A percentile compares a stretch with the other conserved stretches of the same genome.
Conservation (phyloP, 2,888 invertebrate genomes). For the Agrotis puta region DNA sequence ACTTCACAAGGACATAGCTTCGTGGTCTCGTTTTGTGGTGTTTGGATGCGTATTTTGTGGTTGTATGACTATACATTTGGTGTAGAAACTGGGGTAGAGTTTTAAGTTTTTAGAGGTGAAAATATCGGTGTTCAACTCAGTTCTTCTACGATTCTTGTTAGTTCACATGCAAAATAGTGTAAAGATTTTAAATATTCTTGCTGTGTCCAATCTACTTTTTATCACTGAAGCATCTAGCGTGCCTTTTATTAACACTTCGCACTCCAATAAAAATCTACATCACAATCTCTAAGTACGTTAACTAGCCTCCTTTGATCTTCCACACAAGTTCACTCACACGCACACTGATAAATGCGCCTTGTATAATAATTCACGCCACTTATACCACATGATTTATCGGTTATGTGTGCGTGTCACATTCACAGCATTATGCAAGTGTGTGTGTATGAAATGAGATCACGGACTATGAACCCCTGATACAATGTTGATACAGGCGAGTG, state of each 20-base stretch:
- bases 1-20: background rate
- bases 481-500: constrained; percentile 53
- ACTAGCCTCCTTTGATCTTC: constrained; percentile 59
- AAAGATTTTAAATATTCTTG: background rate
- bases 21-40: background rate
- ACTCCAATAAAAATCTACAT: constrained; percentile 43
- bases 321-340: constrained; percentile 54
- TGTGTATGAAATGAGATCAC: constrained; percentile 68
- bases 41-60: background rate
- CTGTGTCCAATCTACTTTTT: background rate
- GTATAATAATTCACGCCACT: constrained; percentile 61
- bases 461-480: constrained; percentile 72
- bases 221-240: constrained; percentile 18
- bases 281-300: constrained; percentile 30
- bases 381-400: constrained; percentile 54
- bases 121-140: background rate
- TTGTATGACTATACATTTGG: background rate
- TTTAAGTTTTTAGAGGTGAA: background rate
- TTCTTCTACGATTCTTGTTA: too few species aligned
- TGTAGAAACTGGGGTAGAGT: background rate
- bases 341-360: constrained; percentile 52
- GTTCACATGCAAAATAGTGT: background rate
- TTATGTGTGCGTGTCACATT: constrained; percentile 36
- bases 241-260: constrained; percentile 31
- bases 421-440: constrained; percentile 22